Base-by-base conservation (phyloP, 2,113 vertebrate genomes). In the Rhinolophus ferrumequinum region DNA sequence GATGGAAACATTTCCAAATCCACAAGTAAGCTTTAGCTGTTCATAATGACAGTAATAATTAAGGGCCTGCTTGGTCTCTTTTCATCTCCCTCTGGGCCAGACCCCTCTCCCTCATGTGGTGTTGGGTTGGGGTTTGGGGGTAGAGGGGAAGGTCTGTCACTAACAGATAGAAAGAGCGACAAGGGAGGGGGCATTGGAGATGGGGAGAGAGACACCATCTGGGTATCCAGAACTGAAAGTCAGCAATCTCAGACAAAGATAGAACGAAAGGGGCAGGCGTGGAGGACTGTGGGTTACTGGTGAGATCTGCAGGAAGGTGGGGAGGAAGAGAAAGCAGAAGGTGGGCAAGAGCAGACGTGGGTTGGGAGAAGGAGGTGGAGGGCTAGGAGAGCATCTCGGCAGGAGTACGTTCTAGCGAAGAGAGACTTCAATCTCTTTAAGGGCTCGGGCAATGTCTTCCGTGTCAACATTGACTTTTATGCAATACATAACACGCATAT, bases 291-390 rank as follows among this genome's bases (percentile, higher is more conserved):
- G 95, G 95, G 86, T 70, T 93, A 90, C 90, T 8, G 4, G 72
- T 15, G 69, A 50, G 73, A 38, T 58, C 80, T 96, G 93, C 41
- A 62, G 90, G 96, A 88, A 88, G 95, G 52, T 58, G 19, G 38
- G 52, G 77, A 96, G 96, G 97, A 97, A 98, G 96, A 96, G 98
- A 97, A 98, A 98, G 84, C 60, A 86, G 91, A 28, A 73, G 90
- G 52, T 3, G 3, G 56, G 79, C 8, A 44, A 70, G 44, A 69
- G 28, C 33, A 18, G 33, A 50, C 14, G 15, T 54, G 56, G 52
- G 67, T 35, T 33, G 47, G 15, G 83, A 41, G 35, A n/a, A 52
- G 38, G 75, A 7, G 50, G 9, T 3, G 41, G 30, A 11, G 38
- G 60, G 13, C 16, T 35, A 14, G 47, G 30, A 79, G 56, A 67